phyloP scores from a whole-genome alignment of 2,797 vertebrate genomes.

The Leucoraja ocellata region DNA sequence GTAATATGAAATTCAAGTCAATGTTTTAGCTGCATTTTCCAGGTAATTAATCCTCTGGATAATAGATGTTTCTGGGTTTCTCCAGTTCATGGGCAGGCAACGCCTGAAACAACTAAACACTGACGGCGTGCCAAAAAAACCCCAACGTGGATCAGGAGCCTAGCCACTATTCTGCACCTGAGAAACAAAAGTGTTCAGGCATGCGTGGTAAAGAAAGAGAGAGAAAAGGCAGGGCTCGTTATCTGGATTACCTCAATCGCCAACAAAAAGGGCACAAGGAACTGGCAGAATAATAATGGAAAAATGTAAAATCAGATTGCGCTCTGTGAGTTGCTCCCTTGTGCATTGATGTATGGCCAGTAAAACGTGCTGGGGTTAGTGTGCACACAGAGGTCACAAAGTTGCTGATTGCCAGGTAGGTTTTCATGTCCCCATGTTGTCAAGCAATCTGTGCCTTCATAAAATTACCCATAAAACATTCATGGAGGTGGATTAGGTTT shows the following conservation, averaged over 20 bases:
- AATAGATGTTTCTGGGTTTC: neutral
- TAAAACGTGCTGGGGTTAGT: slow-evolving; percentile 40
- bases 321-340: neutral
- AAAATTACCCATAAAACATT: slow-evolving; percentile 74
- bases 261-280: neutral
- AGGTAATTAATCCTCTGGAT: slow-evolving; percentile 25
- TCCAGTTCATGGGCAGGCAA: neutral
- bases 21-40: neutral
- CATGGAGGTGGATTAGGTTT: slow-evolving; percentile 67
- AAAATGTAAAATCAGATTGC: slow-evolving; percentile 26
- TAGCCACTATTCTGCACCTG: no score
- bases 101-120: neutral
- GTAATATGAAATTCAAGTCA: slow-evolving; percentile 28
- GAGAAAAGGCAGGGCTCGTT: neutral
- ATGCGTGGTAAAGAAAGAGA: no score
- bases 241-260: slow-evolving; percentile 28
- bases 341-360: neutral
- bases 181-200: no score
- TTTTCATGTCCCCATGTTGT: slow-evolving; percentile 49
- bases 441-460: slow-evolving; percentile 59
- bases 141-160: no score
- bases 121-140: neutral
- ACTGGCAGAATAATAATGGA: slow-evolving; percentile 27
- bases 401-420: slow-evolving; percentile 51
- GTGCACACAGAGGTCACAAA: slow-evolving; percentile 43